A percentile compares a stretch with the other conserved stretches of the same genome.
Conservation (phyloP, 1,140 invertebrate species). For the Aphidius ervi region DNA sequence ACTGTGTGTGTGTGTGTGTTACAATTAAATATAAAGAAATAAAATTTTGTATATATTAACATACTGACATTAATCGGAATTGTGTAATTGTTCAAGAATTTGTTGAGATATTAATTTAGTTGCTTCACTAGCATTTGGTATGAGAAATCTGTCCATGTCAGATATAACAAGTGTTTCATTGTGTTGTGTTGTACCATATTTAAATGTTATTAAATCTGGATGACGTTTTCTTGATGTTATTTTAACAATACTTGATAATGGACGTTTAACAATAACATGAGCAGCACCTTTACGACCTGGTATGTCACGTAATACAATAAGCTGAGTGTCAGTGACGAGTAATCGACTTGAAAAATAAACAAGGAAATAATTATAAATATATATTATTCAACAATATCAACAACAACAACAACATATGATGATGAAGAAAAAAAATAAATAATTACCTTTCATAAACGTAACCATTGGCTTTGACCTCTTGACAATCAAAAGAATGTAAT, state of each 20-base stretch:
- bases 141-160: slow-evolving; percentile 89
- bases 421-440: slow-evolving; percentile 1
- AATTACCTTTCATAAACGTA: slow-evolving; percentile 73
- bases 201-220: slow-evolving; percentile 93
- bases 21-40: neutral
- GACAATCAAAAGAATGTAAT: slow-evolving; percentile 81
- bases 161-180: slow-evolving; percentile 70
- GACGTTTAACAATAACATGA: slow-evolving; percentile 78
- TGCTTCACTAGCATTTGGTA: slow-evolving; percentile 86
- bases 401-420: too few species aligned
- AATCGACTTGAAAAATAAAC: slow-evolving; percentile 61
- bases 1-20: neutral
- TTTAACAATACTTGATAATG: slow-evolving; percentile 86
- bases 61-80: slow-evolving; percentile 36
- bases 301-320: slow-evolving; percentile 83
- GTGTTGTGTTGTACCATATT: slow-evolving; percentile 72
- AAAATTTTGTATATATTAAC: neutral
- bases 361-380: slow-evolving; percentile 13
- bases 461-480: slow-evolving; percentile 85
- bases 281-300: slow-evolving; percentile 70
- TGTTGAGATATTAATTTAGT: slow-evolving; percentile 77
- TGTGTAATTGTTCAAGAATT: slow-evolving; percentile 58
- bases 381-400: slow-evolving; percentile 2
- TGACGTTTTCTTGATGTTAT: slow-evolving; percentile 93
- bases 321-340: slow-evolving; percentile 81